Percentiles rank a stretch among this genome's conserved stretches.
phyloP scores from a whole-genome alignment of 2,113 vertebrate genomes.

The Eudyptes chrysolophus region DNA sequence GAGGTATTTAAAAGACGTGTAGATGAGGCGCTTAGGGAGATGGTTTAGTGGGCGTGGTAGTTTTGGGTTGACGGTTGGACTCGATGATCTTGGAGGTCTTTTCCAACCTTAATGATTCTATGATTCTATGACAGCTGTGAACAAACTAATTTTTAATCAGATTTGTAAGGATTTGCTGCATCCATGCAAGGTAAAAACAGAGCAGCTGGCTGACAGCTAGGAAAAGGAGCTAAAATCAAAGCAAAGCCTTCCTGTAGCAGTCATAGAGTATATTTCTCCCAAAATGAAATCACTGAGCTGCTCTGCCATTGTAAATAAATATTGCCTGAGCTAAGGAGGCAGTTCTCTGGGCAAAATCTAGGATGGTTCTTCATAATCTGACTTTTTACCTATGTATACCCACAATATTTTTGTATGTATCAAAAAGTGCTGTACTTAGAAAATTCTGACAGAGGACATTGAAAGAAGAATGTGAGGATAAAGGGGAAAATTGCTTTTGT shows the following conservation, averaged over 20 bases:
- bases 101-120: too few relatives aligned
- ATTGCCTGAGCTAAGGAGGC: background rate
- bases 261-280: background rate
- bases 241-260: background rate
- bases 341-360: background rate
- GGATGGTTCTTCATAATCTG: background rate
- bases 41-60: too few relatives aligned
- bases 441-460: background rate
- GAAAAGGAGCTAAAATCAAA: background rate
- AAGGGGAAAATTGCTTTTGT: background rate
- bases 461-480: background rate
- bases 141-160: slow-evolving; percentile 38
- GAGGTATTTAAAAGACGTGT: too few relatives aligned
- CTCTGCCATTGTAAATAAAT: slow-evolving; percentile 17
- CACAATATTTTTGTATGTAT: background rate
- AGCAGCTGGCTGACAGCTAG: background rate
- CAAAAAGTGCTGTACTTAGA: background rate
- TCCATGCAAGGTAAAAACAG: background rate
- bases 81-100: too few relatives aligned
- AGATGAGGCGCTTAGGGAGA: too few relatives aligned
- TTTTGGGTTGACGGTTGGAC: too few relatives aligned
- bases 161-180: slow-evolving; percentile 10
- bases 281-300: background rate
- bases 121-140: background rate
- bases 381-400: background rate